These are phyloP conservation scores for Galerucella calmariensis DNA, from an alignment of 2,888 invertebrate genomes.

Conservation along the genomic window DNA sequence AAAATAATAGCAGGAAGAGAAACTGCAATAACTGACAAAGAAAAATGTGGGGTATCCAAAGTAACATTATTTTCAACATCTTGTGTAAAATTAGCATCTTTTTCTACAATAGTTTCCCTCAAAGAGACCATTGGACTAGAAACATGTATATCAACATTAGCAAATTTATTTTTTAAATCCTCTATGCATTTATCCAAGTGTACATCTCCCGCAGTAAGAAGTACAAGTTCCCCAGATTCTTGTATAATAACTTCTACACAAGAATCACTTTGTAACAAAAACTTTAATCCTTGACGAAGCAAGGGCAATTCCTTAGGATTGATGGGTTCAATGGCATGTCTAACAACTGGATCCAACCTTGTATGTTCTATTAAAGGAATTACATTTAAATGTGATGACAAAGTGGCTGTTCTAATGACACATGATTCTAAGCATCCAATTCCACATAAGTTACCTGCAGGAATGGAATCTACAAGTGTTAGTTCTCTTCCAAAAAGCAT, in stretches of 20 bases:
- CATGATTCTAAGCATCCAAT: conserved; percentile 88
- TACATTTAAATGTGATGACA: conserved; percentile 83
- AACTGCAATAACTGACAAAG: conserved; percentile 79
- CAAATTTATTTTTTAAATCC: conserved; percentile 86
- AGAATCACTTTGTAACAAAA: conserved; percentile 94
- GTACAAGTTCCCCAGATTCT: conserved; percentile 94
- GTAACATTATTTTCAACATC: conserved; percentile 50
- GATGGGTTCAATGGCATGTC: conserved; percentile 92
- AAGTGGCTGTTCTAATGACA: conserved; percentile 89
- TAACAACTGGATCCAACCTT: conserved; percentile 84
- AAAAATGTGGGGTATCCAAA: conserved; percentile 47
- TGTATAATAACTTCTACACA: conserved; percentile 91
- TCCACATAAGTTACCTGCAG: conserved; percentile 91
- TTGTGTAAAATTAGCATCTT: conserved; percentile 86
- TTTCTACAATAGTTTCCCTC: conserved; percentile 86
- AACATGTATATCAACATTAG: conserved; percentile 86
- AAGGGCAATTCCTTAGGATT: conserved; percentile 82
- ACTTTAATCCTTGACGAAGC: conserved; percentile 79
- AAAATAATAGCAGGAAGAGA: conserved; percentile 81
- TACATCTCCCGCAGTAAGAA: conserved; percentile 96
- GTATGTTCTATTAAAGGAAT: conserved; percentile 89
- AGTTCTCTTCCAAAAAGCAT: conserved; percentile 94
- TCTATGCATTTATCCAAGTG: conserved; percentile 96
- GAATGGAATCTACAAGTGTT: conserved; percentile 79
- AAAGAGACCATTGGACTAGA: conserved; percentile 97